phyloP scores from a whole-genome alignment of 2,797 vertebrate genomes.

The Rhinichthys osculus region DNA sequence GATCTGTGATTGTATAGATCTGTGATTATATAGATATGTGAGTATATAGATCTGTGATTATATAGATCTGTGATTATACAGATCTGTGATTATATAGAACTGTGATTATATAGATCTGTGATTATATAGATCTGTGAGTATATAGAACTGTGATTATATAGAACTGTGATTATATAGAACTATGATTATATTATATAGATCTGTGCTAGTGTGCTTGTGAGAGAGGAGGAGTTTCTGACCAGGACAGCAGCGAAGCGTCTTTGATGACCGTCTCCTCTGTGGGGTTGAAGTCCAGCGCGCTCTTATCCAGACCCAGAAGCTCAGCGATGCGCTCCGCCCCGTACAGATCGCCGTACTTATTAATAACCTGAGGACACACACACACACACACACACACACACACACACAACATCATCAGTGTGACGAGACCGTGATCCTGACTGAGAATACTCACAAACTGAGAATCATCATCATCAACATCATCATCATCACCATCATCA shows the following conservation, averaged over 20 bases:
- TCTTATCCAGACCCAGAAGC: slow-evolving; percentile 95
- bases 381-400: no score
- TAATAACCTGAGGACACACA: slow-evolving; percentile 86
- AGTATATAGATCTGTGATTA: no score
- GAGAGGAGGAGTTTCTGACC: slow-evolving; percentile 73
- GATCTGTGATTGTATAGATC: no score
- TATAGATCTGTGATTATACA: no score
- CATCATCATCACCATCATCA: no score
- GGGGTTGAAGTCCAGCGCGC: slow-evolving; percentile 96
- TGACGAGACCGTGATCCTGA: slow-evolving; percentile 19
- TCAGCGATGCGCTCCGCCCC: slow-evolving; percentile 97
- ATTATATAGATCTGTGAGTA: no score
- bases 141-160: no score
- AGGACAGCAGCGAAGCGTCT: slow-evolving; percentile 91
- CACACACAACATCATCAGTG: background rate
- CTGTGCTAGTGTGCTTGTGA: background rate
- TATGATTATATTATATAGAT: background rate
- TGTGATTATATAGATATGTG: no score
- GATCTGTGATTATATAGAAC: no score
- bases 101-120: no score
- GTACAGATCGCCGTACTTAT: slow-evolving; percentile 97
- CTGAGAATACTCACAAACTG: background rate
- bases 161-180: no score
- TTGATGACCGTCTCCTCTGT: slow-evolving; percentile 88
- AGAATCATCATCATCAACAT: background rate